Evolutionary conservation across 2,888 invertebrate species (phyloP).

Genomic region (Sussaba pulchella): DNA sequence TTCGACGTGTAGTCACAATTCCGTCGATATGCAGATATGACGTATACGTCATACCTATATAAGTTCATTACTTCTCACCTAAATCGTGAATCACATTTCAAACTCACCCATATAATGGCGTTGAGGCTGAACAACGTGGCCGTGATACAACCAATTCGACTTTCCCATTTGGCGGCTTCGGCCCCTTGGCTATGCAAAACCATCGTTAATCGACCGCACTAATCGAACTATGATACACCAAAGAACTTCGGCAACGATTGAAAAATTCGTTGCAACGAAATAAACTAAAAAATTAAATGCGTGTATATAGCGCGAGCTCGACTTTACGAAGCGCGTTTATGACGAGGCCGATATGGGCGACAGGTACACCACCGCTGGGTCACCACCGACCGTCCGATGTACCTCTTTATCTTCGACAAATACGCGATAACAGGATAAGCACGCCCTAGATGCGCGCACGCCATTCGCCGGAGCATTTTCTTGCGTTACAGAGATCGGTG

Average conservation of each 20-base stretch:
- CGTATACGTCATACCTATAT: neutral
- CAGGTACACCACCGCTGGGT: slow-evolving; percentile 61
- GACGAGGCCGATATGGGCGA: slow-evolving; percentile 53
- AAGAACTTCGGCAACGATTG: neutral
- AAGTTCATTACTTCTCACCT: neutral
- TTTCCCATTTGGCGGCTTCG: slow-evolving; percentile 88
- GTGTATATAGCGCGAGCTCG: slow-evolving; percentile 40
- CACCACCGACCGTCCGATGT: slow-evolving; percentile 60
- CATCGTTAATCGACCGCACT: slow-evolving; percentile 69
- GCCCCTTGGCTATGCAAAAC: slow-evolving; percentile 82
- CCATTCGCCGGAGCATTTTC: slow-evolving; percentile 57
- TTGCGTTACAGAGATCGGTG: slow-evolving; percentile 62
- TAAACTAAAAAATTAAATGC: neutral
- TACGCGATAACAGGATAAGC: slow-evolving; percentile 82
- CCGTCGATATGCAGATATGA: too few relatives aligned
- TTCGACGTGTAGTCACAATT: too few relatives aligned
- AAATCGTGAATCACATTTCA: slow-evolving; percentile 21
- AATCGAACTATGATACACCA: slow-evolving; percentile 11
- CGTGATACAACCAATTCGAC: slow-evolving; percentile 92
- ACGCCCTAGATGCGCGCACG: slow-evolving; percentile 77
- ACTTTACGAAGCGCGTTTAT: slow-evolving; percentile 41
- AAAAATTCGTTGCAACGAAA: slow-evolving; percentile 5
- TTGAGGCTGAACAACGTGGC: slow-evolving; percentile 93
- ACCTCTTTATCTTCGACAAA: slow-evolving; percentile 80
- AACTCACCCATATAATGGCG: slow-evolving; percentile 91